phyloP scores from a whole-genome alignment of 2,113 vertebrate species.

The Machaerirhynchus nigripectus region DNA sequence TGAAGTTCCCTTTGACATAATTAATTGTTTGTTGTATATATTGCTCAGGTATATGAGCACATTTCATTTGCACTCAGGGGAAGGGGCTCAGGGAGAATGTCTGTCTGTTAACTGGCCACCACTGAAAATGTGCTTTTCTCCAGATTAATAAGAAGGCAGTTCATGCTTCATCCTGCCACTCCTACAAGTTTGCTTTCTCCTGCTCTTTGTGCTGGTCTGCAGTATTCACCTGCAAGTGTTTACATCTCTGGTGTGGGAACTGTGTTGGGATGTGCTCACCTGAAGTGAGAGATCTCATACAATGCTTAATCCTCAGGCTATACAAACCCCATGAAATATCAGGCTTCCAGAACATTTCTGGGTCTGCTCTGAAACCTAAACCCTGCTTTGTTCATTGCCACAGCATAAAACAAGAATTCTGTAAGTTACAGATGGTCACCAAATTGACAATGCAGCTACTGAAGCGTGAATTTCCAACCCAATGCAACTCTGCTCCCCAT shows the following conservation, averaged over 20 bases:
- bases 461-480: slow-evolving; percentile 53
- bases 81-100: not conserved
- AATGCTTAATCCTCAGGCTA: not conserved
- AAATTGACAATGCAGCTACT: slow-evolving; percentile 20
- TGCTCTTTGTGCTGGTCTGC: not conserved
- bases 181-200: not conserved
- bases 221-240: not conserved
- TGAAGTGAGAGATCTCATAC: too few species aligned
- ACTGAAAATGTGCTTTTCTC: not conserved
- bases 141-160: not conserved
- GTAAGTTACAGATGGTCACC: slow-evolving; percentile 54
- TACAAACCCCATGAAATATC: not conserved
- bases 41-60: not conserved
- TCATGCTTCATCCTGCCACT: not conserved
- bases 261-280: not conserved
- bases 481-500: slow-evolving; percentile 1
- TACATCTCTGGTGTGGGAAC: not conserved
- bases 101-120: not conserved
- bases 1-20: not conserved
- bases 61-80: not conserved
- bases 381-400: not conserved
- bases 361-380: not conserved
- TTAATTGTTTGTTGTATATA: not conserved
- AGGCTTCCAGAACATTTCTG: not conserved
- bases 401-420: not conserved